Evolutionary conservation across 2,888 invertebrate species (phyloP).

Genomic region (Vanessa cardui): DNA sequence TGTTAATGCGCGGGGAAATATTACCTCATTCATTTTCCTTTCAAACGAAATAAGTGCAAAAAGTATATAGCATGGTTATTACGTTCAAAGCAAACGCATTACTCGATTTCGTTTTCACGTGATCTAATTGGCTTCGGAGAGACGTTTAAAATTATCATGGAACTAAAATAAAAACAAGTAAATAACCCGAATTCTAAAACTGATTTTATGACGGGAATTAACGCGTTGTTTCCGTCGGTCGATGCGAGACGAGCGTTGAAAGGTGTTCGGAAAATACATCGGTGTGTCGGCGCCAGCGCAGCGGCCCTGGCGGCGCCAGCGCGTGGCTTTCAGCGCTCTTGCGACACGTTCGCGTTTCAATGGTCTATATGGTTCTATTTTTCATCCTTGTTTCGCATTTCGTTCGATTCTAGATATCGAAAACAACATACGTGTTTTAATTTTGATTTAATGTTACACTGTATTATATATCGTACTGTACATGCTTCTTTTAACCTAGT

Average conservation of each 20-base stretch:
- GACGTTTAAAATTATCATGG: slow-evolving; percentile 79
- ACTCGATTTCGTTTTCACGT: slow-evolving; percentile 65
- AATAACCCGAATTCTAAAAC: slow-evolving; percentile 82
- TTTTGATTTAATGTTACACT: not conserved
- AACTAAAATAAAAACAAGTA: slow-evolving; percentile 82
- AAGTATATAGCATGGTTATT: slow-evolving; percentile 33
- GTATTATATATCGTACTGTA: not conserved
- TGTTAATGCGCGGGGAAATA: slow-evolving; percentile 1
- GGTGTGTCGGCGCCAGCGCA: slow-evolving; percentile 53
- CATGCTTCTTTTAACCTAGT: not conserved
- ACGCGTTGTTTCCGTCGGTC: slow-evolving; percentile 82
- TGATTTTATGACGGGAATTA: slow-evolving; percentile 83
- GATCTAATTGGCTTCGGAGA: slow-evolving; percentile 77
- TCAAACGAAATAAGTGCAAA: slow-evolving; percentile 25
- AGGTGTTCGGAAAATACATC: slow-evolving; percentile 79
- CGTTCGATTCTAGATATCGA: slow-evolving; percentile 1
- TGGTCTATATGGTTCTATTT: slow-evolving; percentile 28
- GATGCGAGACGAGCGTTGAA: slow-evolving; percentile 81
- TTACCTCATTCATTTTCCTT: slow-evolving; percentile 5
- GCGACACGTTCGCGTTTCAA: slow-evolving; percentile 59
- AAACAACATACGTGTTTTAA: not conserved
- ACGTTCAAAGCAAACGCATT: slow-evolving; percentile 40
- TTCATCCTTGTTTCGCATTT: slow-evolving; percentile 21
- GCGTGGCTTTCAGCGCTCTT: slow-evolving; percentile 56
- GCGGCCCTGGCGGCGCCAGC: slow-evolving; percentile 50